These are phyloP conservation scores for Patella caerulea DNA, from an alignment of 2,888 invertebrate genomes.

Conservation along the genomic window DNA sequence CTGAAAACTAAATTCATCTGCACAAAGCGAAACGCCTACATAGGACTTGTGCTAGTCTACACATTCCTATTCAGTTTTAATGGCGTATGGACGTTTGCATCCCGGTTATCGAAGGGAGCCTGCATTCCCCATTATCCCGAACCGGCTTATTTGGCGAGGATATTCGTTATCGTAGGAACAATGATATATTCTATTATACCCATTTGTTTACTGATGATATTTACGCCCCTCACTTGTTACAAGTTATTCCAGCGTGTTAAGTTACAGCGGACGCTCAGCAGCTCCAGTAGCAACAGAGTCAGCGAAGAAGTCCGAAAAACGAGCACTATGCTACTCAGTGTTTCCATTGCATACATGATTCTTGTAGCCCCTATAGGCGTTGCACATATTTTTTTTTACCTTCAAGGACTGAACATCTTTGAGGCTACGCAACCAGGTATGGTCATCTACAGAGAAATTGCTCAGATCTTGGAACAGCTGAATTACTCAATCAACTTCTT, in stretches of 20 bases:
- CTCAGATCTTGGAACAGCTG: slow-evolving; percentile 54
- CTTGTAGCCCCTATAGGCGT: slow-evolving; percentile 50
- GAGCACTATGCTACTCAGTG: slow-evolving; percentile 50
- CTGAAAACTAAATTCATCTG: slow-evolving; percentile 43
- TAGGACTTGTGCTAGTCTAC: slow-evolving; percentile 37
- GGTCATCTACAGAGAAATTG: slow-evolving; percentile 44
- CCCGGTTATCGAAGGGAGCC: slow-evolving; percentile 36
- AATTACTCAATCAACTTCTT: slow-evolving; percentile 60
- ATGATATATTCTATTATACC: slow-evolving; percentile 43
- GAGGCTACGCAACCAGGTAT: slow-evolving; percentile 36
- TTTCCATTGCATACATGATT: slow-evolving; percentile 50
- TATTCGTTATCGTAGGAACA: slow-evolving; percentile 37
- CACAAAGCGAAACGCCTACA: slow-evolving; percentile 37
- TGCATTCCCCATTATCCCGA: slow-evolving; percentile 41
- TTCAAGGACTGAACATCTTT: slow-evolving; percentile 42
- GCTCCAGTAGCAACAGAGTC: slow-evolving; percentile 13
- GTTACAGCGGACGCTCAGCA: slow-evolving; percentile 17
- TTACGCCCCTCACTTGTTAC: slow-evolving; percentile 41
- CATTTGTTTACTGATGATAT: slow-evolving; percentile 34
- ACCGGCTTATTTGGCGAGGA: slow-evolving; percentile 30
- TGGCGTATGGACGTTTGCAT: slow-evolving; percentile 46
- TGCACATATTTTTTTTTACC: slow-evolving; percentile 44
- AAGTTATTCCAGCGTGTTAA: slow-evolving; percentile 27
- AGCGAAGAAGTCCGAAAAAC: slow-evolving; percentile 30
- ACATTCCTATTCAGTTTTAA: slow-evolving; percentile 36